Base-by-base conservation (phyloP, 2,797 vertebrate species). In the Knipowitschia caucasica region DNA sequence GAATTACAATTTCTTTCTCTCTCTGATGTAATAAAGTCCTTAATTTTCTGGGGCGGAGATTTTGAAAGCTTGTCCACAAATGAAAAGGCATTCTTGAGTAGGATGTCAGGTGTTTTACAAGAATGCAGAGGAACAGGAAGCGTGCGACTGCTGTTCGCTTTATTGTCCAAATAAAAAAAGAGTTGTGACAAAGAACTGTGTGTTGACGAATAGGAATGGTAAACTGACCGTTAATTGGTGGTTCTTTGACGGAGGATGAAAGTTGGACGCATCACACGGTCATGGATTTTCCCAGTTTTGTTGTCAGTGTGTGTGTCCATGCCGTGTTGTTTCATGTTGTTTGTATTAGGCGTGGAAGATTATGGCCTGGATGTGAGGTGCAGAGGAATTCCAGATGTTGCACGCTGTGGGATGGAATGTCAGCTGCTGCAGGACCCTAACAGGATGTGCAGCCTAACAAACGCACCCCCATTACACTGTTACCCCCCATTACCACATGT, bases 361-460 rank as follows among this genome's bases (percentile, higher is more conserved):
- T 72, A n/a, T n/a, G 66, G 71, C 71, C 70, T 64, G 65, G 59
- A 50, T 75, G 63, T 61, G 62, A 12, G 60, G 34, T 29, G 58
- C 55, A 11, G 53, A 73, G 40, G 23, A 72, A 54, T 55, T 63
- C 62, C 85, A 83, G 80, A 84, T 84, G 77, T 80, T 50, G 53
- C 21, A 39, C 53, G n/a, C n/a, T n/a, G 25, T 11, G 71, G 34
- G 50, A 58, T 56, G 70, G n/a, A 67, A 62, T 66, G 78, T 54
- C 26, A n/a, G 59, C 11, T 12, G 76, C 69, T 82, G 80, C 62
- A 25, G 44, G 75, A 81, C 72, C 73, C n/a, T n/a, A 71, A 69
- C 78, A 85, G 83, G 76, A 84, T 70, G 80, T 81, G 62, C 73
- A 80, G 67, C 58, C 73, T 34, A 73, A 77, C 55, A 81, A 71